Evolutionary conservation across 2,797 vertebrate species (phyloP), one percentile per base, ranked within the genome.

Genomic region (Myripristis murdjan): DNA sequence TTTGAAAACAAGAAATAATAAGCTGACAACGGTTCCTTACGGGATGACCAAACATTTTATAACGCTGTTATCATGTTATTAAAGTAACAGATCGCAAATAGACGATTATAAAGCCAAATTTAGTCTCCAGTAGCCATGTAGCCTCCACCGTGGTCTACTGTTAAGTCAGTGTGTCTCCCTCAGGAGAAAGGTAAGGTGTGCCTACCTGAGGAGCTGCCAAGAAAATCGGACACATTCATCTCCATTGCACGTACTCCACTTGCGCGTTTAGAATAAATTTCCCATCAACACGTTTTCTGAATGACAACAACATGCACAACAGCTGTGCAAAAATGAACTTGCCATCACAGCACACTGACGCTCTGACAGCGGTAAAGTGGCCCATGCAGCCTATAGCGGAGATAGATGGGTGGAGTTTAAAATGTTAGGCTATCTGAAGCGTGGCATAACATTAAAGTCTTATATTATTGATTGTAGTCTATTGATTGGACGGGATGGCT

Each of bases 341-440:
- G 65, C 59, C 68, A 73, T 64, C 51, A 65, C 75, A 59, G 62
- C 76, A 35, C 76, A 35, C 69, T 51, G 78, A 65, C 60, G 69
- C 76, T 73, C 62, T 62, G 39, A 9, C 52, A 79, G 77, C 58
- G 71, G 76, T 64, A 75, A 70, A 82, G 85, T 14, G 70, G 26
- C 48, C 55, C 16, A 9, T 79, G 51, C n/a, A n/a, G n/a, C n/a
- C 23, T 0, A 66, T 67, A 63, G 77, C 33, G 6, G 31, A 73
- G 76, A 86, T 63, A 81, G 82, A 90, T 83, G 90, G 92, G 91
- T 84, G 91, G 90, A 91, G 92, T 91, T 90, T 87, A 35, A 47
- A 83, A 64, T 73, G 71, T 77, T 56, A 75, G 73, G 44, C n/a
- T n/a, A 41, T 73, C 64, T 70, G 70, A 73, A 83, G 75, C 68